Percentiles rank a stretch among this genome's conserved stretches.
phyloP scores from a whole-genome alignment of 2,797 vertebrate species.

The Catamblyrhynchus diadema region DNA sequence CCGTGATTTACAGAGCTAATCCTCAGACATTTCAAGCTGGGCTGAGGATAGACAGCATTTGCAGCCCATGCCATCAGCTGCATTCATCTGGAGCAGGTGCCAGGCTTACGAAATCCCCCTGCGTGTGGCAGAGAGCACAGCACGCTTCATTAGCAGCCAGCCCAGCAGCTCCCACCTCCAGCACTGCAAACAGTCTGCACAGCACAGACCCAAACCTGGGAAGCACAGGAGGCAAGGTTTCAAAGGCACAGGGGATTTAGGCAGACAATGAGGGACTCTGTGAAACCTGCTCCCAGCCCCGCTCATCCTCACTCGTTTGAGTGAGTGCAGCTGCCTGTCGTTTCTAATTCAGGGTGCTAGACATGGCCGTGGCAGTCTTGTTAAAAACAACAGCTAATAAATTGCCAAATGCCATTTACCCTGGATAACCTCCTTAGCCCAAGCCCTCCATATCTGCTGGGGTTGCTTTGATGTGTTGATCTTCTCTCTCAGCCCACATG shows the following conservation, averaged over 20 bases:
- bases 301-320: not conserved
- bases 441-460: not conserved
- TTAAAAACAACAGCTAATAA: constrained; percentile 38
- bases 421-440: constrained; percentile 10
- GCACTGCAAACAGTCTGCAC: constrained; percentile 46
- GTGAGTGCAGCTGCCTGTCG: constrained; percentile 37
- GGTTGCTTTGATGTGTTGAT: constrained; percentile 35
- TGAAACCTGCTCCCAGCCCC: constrained; percentile 1
- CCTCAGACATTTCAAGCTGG: constrained; percentile 63
- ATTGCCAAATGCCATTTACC: constrained; percentile 44
- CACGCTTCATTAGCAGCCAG: constrained; percentile 48
- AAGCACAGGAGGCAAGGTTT: constrained; percentile 41
- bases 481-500: constrained; percentile 25
- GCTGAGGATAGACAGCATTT: constrained; percentile 51
- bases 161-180: constrained; percentile 40
- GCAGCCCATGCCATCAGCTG: constrained; percentile 68
- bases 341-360: constrained; percentile 6
- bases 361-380: not conserved
- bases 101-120: constrained; percentile 50
- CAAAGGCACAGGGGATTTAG: constrained; percentile 51
- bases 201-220: constrained; percentile 26
- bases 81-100: constrained; percentile 61
- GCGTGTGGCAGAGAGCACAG: constrained; percentile 31
- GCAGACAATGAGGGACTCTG: constrained; percentile 3
- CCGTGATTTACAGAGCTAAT: constrained; percentile 29